phyloP scores from a whole-genome alignment of 2,888 invertebrate genomes.

The Synergus itoensis region DNA sequence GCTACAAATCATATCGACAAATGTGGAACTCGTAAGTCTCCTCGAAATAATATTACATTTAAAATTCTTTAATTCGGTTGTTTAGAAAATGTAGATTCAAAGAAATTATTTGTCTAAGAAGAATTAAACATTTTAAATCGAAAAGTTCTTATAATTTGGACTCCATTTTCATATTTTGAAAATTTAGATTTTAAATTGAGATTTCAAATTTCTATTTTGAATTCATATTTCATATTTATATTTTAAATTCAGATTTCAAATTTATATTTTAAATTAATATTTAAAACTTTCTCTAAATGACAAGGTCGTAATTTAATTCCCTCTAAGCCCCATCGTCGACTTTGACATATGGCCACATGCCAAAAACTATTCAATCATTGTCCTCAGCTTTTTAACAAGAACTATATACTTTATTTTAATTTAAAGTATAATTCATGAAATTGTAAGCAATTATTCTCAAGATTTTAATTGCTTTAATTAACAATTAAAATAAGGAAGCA shows the following conservation, averaged over 20 bases:
- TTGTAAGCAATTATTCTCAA: no score
- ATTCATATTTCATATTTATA: neutral
- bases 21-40: constrained; percentile 88
- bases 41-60: neutral
- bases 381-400: neutral
- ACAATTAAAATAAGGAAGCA: no score
- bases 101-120: neutral
- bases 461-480: no score
- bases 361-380: no score
- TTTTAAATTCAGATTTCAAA: neutral
- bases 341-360: neutral
- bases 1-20: constrained; percentile 92
- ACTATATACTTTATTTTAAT: no score
- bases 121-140: neutral
- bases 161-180: neutral
- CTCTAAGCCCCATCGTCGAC: neutral
- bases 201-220: neutral
- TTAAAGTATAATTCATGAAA: no score
- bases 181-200: neutral
- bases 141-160: neutral
- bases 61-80: neutral
- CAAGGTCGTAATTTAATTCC: neutral
- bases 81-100: no score
- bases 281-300: neutral
- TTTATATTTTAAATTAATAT: neutral